Base-by-base conservation (phyloP, 2,797 vertebrate genomes). In the Acanthornis magna region DNA sequence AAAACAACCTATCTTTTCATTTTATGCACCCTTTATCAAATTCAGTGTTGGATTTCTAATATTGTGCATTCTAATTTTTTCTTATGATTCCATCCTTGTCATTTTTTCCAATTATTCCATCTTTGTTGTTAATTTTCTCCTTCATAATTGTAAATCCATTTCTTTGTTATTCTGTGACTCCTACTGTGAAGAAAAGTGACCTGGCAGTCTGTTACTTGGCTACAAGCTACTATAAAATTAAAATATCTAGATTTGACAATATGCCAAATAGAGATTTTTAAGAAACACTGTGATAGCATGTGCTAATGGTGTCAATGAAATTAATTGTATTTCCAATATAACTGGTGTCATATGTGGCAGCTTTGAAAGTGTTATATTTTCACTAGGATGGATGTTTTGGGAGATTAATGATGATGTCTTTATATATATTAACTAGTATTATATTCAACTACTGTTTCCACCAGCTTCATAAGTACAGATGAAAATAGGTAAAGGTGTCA, bases 201-300 rank as follows among this genome's bases (percentile, higher is more conserved):
- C 88, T 72, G 55, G 30, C 45, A 84, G 25, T 12, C 50, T 77
- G 32, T 79, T 79, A 88, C 43, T 93, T 95, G 38, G 78, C 71
- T 93, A 53, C 70, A 90, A 48, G 20, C 18, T 84, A 12, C 23
- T 71, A 10, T 50, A 60, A 80, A 93, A 53, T 62, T 14, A 74
- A 83, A 53, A 84, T 32, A 89, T 40, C 58, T 73, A 78, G 53
- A 80, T 84, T 50, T 87, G 22, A 87, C 54, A 66, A 25, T 65
- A 91, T 78, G 89, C 13, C 55, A 94, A 79, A 76, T 61, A 50
- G 34, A 85, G 66, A 82, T 85, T 96, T 74, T 86, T 89, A 71
- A 92, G 93, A 79, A 96, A 93, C 40, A 23, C 16, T 82, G 68
- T 86, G 54, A 81, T 29, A 25, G 10, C 78, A 34, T 48, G 32